Evolutionary conservation across 2,113 vertebrate genomes (phyloP), one percentile per base, ranked within the genome.

Genomic region (Dermatemys mawii): DNA sequence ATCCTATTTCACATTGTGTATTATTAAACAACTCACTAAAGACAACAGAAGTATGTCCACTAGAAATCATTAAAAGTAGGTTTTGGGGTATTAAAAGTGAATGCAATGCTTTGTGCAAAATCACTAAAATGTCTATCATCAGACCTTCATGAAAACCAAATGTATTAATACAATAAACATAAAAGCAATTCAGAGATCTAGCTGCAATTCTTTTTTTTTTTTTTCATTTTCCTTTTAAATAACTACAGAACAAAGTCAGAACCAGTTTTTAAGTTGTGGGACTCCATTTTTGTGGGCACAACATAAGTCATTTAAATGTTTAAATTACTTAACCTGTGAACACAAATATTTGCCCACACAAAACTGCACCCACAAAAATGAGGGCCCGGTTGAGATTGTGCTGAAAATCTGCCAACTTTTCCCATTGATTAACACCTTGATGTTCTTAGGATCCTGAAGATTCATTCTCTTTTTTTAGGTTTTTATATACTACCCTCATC

Each of bases 241-340:
- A 51, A 38, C 5, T 51, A 4, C 21, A 5, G 4, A 0, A 0
- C 7, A 41, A 4, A 6, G 14, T 10, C 51, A 8, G 44, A 13
- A 46, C 27, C 16, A 57, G 0, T 14, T 38, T 75, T 27, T 27
- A 35, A 50, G 57, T 1, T 6, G 2, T 2, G 22, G 26, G 0
- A 11, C 60, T 11, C 19, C 1, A 0, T 2, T 6, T 38, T n/a
- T 1, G 9, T n/a, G 50, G 35, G 78, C 78, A 38, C 50, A 53
- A 24, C 11, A 38, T 38, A 22, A 11, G 50, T 26, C 78, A 53
- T n/a, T 13, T 2, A 26, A 60, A 44, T 41, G 67, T n/a, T 73
- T 38, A 38, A 73, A 41, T 22, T 73, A n/a, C 35, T 35, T 38
- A 70, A 70, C 10, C 6, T 3, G 0, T 4, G 4, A 46, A 17